phyloP scores from a whole-genome alignment of 2,888 invertebrate genomes.

The Ischnura elegans region DNA sequence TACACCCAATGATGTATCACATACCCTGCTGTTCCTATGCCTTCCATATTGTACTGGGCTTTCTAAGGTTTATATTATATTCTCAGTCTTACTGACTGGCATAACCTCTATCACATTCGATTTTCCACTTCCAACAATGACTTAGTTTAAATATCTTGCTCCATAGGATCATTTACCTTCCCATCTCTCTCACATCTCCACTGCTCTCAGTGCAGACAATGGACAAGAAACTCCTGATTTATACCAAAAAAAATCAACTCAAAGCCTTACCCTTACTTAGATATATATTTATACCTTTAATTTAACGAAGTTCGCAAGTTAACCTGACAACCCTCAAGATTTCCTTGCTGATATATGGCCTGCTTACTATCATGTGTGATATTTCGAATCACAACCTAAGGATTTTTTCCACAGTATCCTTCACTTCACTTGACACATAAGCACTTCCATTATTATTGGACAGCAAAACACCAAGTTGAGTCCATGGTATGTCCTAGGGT shows the following conservation, averaged over 20 bases:
- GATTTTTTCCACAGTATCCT: slow-evolving; percentile 45
- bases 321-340: slow-evolving; percentile 40
- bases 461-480: slow-evolving; percentile 55
- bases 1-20: neutral
- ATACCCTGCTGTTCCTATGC: slow-evolving; percentile 25
- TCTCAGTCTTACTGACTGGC: slow-evolving; percentile 54
- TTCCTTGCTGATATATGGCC: slow-evolving; percentile 51
- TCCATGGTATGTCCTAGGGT: slow-evolving; percentile 42
- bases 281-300: slow-evolving; percentile 42
- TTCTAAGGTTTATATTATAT: slow-evolving; percentile 42
- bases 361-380: slow-evolving; percentile 16
- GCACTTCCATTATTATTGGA: slow-evolving; percentile 54
- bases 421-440: slow-evolving; percentile 58
- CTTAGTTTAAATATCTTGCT: slow-evolving; percentile 32
- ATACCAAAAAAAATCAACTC: slow-evolving; percentile 51
- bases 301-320: slow-evolving; percentile 40
- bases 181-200: slow-evolving; percentile 14
- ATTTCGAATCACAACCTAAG: slow-evolving; percentile 31
- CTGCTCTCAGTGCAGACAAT: neutral
- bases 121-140: slow-evolving; percentile 64
- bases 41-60: slow-evolving; percentile 50
- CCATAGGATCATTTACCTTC: slow-evolving; percentile 37
- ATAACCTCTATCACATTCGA: slow-evolving; percentile 57
- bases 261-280: slow-evolving; percentile 36
- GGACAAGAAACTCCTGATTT: slow-evolving; percentile 33